A percentile compares a stretch with the other conserved stretches of the same genome.
phyloP scores from a whole-genome alignment of 1,140 invertebrate genomes.

The Globodera rostochiensis region DNA sequence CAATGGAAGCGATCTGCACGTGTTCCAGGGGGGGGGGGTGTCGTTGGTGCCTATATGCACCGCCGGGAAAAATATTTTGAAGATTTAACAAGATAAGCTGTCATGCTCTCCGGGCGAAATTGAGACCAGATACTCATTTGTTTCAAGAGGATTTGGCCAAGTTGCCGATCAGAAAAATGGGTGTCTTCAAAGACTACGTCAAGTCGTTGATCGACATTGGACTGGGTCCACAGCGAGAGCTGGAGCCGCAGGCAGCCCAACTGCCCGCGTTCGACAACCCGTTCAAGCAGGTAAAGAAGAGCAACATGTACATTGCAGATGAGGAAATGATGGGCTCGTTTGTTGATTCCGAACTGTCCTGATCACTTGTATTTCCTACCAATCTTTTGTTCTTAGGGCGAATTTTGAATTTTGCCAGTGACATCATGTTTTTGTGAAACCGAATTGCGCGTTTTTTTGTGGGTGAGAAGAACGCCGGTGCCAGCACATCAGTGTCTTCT shows the following conservation, averaged over 20 bases:
- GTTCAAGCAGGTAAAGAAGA: constrained; percentile 63
- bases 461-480: constrained; percentile 31
- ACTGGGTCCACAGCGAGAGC: constrained; percentile 50
- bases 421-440: background rate
- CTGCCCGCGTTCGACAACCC: constrained; percentile 64
- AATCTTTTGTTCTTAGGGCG: too few relatives aligned
- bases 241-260: constrained; percentile 46
- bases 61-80: too few relatives aligned
- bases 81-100: too few relatives aligned
- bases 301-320: constrained; percentile 48
- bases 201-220: constrained; percentile 50
- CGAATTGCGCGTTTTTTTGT: constrained; percentile 4
- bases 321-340: constrained; percentile 50
- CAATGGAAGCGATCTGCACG: constrained; percentile 68
- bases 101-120: too few relatives aligned
- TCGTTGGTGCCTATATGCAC: too few relatives aligned
- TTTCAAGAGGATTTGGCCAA: constrained; percentile 61
- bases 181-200: constrained; percentile 60
- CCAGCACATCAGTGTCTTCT: constrained; percentile 3
- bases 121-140: too few relatives aligned
- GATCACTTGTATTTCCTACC: too few relatives aligned
- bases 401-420: too few relatives aligned
- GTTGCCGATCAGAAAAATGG: constrained; percentile 56
- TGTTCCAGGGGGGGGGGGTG: constrained; percentile 59
- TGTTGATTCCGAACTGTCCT: too few relatives aligned